phyloP scores from a whole-genome alignment of 2,797 vertebrate genomes.

The Petrocephalus schoutedeni region DNA sequence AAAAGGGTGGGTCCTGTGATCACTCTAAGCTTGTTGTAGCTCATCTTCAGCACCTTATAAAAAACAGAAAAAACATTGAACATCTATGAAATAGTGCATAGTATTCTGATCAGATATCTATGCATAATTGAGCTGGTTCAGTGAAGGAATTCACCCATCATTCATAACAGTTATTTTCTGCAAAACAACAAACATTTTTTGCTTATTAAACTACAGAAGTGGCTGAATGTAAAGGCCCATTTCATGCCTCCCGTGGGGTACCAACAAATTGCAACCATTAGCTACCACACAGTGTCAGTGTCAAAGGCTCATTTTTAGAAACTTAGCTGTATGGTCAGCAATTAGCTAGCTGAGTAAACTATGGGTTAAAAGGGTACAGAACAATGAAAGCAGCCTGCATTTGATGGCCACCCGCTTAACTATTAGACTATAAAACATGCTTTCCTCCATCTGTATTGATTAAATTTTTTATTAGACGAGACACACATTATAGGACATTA shows the following conservation, averaged over 20 bases:
- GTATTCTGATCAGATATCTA: background rate
- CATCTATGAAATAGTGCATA: background rate
- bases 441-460: background rate
- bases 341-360: background rate
- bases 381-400: background rate
- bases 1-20: constrained; percentile 64
- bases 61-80: background rate
- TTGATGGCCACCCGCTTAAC: background rate
- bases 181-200: background rate
- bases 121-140: background rate
- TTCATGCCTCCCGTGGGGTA: background rate
- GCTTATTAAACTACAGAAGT: background rate
- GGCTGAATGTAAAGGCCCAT: background rate
- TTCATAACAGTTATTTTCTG: background rate
- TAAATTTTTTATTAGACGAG: background rate
- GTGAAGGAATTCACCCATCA: background rate
- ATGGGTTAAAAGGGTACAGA: background rate
- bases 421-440: background rate
- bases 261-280: background rate
- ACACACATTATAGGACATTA: background rate
- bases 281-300: background rate
- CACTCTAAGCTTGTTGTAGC: constrained; percentile 83
- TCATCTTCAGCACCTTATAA: constrained; percentile 84
- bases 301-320: background rate
- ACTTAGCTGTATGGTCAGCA: background rate